Percentiles rank a stretch among this genome's conserved stretches.
phyloP scores from a whole-genome alignment of 2,797 vertebrate species.

The Thalassophryne amazonica region DNA sequence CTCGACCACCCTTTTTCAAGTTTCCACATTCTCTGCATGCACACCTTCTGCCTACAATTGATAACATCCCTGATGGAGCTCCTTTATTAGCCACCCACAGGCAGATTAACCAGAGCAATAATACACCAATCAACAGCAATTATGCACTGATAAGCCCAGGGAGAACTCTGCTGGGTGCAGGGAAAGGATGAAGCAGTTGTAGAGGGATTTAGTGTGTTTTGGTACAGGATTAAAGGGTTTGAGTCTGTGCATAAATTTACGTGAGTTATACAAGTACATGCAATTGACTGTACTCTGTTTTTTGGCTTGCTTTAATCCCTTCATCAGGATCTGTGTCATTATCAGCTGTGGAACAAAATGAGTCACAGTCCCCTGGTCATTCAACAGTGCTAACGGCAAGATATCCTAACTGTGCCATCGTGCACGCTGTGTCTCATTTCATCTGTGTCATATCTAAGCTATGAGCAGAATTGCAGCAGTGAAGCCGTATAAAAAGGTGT shows the following conservation, averaged over 20 bases:
- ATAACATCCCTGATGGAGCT: conserved; percentile 68
- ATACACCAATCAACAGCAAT: conserved; percentile 76
- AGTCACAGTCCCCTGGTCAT: conserved; percentile 22
- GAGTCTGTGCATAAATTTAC: conserved; percentile 41
- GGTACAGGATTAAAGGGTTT: conserved; percentile 38
- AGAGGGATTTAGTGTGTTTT: conserved; percentile 40
- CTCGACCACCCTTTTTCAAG: background rate
- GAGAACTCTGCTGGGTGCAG: conserved; percentile 48
- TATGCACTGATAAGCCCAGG: conserved; percentile 65
- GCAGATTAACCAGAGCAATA: conserved; percentile 69
- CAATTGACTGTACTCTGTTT: conserved; percentile 21
- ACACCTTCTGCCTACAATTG: conserved; percentile 60
- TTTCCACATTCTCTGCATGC: conserved; percentile 42
- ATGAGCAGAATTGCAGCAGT: conserved; percentile 6
- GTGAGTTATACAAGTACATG: conserved; percentile 30
- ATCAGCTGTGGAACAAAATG: conserved; percentile 58
- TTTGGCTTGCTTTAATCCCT: conserved; percentile 34
- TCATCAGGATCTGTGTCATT: conserved; percentile 30
- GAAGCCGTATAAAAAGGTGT: conserved; percentile 24
- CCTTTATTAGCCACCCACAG: conserved; percentile 73
- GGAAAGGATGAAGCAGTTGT: conserved; percentile 29
- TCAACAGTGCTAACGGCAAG: conserved; percentile 52
- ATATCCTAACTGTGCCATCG: conserved; percentile 7
- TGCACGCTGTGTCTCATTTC: conserved; percentile 20
- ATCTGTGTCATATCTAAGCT: conserved; percentile 20